Evolutionary conservation across 2,113 vertebrate genomes (phyloP).

Genomic region (Syngnathoides biaculeatus): DNA sequence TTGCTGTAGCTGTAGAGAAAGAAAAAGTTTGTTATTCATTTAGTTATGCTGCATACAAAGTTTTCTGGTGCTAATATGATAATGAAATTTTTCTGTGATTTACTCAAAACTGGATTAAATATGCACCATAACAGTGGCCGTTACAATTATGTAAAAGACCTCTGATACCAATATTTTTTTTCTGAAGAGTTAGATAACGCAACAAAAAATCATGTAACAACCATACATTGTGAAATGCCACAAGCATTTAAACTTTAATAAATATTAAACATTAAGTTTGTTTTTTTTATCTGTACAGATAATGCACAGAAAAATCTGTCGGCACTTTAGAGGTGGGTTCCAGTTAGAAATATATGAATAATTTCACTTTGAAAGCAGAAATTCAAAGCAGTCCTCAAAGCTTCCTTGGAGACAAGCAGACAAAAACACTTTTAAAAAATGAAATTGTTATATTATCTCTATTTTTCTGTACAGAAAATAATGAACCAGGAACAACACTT

Average conservation of each 20-base stretch:
- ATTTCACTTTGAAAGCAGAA: conserved; percentile 60
- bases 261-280: conserved; percentile 88
- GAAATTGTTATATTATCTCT: conserved; percentile 21
- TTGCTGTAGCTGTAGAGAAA: too few species aligned
- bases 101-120: neutral
- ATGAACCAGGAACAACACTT: conserved; percentile 31
- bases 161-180: too few species aligned
- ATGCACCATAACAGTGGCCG: neutral
- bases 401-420: conserved; percentile 66
- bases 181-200: neutral
- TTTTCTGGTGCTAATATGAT: neutral
- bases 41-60: neutral
- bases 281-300: conserved; percentile 86
- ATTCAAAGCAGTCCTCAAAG: conserved; percentile 56
- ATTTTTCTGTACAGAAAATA: conserved; percentile 36
- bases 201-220: conserved; percentile 59
- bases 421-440: conserved; percentile 54
- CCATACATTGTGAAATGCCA: conserved; percentile 80
- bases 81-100: neutral
- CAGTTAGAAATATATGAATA: conserved; percentile 66
- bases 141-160: neutral
- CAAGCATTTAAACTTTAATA: conserved; percentile 87
- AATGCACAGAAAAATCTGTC: conserved; percentile 76
- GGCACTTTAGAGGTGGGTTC: conserved; percentile 65
- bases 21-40: neutral